phyloP scores from a whole-genome alignment of 2,888 invertebrate genomes.

The Melinopterus prodromus region DNA sequence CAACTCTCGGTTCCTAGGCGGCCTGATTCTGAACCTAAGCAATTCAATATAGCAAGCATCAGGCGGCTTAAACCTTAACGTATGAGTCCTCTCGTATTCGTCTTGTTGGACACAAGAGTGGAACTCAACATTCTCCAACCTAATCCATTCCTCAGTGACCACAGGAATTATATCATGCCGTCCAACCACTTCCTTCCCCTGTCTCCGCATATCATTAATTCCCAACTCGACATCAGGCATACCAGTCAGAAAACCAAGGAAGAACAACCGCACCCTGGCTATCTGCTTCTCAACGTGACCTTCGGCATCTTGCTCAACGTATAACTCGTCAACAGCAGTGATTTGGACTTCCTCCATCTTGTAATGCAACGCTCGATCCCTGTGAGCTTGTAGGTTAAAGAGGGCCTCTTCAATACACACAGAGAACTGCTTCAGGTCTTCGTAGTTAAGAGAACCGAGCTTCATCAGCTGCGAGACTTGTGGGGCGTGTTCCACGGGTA shows the following conservation, averaged over 20 bases:
- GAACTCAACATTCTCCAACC: constrained; percentile 92
- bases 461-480: constrained; percentile 96
- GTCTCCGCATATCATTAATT: constrained; percentile 95
- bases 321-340: constrained; percentile 91
- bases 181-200: constrained; percentile 99
- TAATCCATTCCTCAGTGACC: constrained; percentile 99
- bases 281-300: constrained; percentile 89
- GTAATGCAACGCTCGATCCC: constrained; percentile 89
- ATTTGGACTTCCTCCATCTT: constrained; percentile 97
- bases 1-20: constrained; percentile 94
- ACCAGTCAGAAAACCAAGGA: constrained; percentile 94
- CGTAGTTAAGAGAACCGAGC: constrained; percentile 87
- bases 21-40: constrained; percentile 93
- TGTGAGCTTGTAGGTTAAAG: constrained; percentile 83
- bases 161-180: constrained; percentile 99
- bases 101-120: constrained; percentile 93
- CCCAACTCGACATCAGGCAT: constrained; percentile 98
- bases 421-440: constrained; percentile 93
- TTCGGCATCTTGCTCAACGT: constrained; percentile 86
- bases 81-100: constrained; percentile 85
- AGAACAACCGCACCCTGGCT: constrained; percentile 93
- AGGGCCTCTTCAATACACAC: constrained; percentile 92
- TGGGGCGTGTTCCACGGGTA: constrained; percentile 97
- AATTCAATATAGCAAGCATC: constrained; percentile 98
- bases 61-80: constrained; percentile 91